These are phyloP conservation scores for Magallana ariakensis DNA, from an alignment of 1,140 invertebrate species.

Conservation along the genomic window DNA sequence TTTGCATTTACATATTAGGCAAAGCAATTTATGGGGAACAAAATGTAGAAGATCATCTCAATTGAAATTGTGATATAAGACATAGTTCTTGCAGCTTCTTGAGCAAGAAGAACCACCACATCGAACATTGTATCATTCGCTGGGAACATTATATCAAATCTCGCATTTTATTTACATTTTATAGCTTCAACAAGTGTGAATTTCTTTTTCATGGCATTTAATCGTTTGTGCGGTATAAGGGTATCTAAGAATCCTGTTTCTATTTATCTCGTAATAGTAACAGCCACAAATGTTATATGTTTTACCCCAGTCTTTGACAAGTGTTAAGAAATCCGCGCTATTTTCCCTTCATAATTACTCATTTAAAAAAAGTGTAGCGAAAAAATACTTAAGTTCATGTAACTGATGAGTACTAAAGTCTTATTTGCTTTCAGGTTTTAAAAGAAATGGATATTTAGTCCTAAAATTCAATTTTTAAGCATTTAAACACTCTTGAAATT, in stretches of 20 bases:
- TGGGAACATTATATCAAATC: background rate
- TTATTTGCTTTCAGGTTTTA: background rate
- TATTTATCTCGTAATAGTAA: background rate
- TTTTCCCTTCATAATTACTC: no score
- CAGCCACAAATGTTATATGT: background rate
- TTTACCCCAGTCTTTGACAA: background rate
- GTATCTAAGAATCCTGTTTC: background rate
- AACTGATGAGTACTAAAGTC: background rate
- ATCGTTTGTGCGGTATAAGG: background rate
- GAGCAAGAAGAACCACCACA: background rate
- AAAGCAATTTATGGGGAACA: no score
- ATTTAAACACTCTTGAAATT: background rate
- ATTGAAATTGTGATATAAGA: no score
- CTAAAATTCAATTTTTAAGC: background rate
- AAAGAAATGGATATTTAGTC: background rate
- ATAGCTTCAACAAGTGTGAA: background rate
- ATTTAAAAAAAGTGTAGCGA: no score
- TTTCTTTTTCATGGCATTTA: background rate
- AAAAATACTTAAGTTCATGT: background rate
- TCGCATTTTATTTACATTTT: background rate
- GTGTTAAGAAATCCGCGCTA: background rate
- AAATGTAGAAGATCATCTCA: no score
- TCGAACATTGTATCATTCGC: background rate
- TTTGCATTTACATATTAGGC: no score
- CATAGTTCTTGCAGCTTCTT: no score